A percentile compares a stretch with the other conserved stretches of the same genome.
Conservation (phyloP, 1,140 invertebrate genomes). For the Platorchestia sp. region DNA sequence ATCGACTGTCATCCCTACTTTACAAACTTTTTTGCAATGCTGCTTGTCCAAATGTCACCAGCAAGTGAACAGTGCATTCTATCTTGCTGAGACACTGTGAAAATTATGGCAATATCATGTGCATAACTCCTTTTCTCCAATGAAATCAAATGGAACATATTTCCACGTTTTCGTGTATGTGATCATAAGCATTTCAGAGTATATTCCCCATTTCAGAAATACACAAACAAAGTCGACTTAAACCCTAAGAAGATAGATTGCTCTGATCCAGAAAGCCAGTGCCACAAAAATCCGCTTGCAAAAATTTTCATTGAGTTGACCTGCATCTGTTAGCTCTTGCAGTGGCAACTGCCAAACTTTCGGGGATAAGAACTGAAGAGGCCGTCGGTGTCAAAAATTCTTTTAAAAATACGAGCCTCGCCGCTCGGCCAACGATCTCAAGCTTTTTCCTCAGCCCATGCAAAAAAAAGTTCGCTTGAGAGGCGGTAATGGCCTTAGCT, state of each 20-base stretch:
- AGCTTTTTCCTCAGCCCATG: neutral
- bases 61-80: neutral
- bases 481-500: neutral
- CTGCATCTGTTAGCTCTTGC: neutral
- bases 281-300: neutral
- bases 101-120: neutral
- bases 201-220: neutral
- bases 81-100: neutral
- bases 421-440: neutral
- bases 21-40: too few species aligned
- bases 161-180: neutral
- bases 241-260: neutral
- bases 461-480: neutral
- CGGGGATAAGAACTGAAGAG: neutral
- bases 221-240: neutral
- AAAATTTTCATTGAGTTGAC: neutral
- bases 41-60: neutral
- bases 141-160: neutral
- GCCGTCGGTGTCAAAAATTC: neutral
- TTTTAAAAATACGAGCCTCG: neutral
- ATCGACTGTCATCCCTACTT: too few species aligned
- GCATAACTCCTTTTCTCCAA: neutral
- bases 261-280: neutral
- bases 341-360: neutral
- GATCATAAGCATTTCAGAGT: neutral